Evolutionary conservation across 2,888 invertebrate species (phyloP), one percentile per base, ranked within the genome.

Genomic region (Globia sparganii): DNA sequence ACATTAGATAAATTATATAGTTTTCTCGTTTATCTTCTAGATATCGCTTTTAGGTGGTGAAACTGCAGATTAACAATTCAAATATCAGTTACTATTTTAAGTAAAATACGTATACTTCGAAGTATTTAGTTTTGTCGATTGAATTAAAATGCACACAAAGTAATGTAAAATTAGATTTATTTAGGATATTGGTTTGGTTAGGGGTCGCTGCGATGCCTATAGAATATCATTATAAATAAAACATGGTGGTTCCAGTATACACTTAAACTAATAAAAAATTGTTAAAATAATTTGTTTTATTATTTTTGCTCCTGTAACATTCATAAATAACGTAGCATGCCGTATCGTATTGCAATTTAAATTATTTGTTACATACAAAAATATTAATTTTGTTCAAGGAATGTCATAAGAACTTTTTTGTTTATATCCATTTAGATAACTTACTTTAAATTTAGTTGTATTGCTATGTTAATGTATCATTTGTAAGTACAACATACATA

Each of bases 121-220:
- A 77, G 72, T 77, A 73, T 77, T 37, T 72, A 67, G 72, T 75
- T 81, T 68, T 69, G 65, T 71, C 68, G 71, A 78, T 67, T 80
- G 49, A 86, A 84, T 79, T 74, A 82, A 84, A 82, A 89, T 87
- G 86, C 84, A 86, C 85, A 87, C 77, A 83, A 80, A 79, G 61
- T 78, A 87, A 85, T 85, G 77, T 87, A 84, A 86, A 86, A 84
- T 88, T 80, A 85, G 81, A 76, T 87, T 83, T 86, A 88, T 86
- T 86, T 88, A 87, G 72, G 77, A 76, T 85, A 90, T 91, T 89
- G 92, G 92, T 92, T 91, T 92, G 93, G 93, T 91, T 87, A 86
- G 86, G 90, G 88, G 90, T 79, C 88, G 75, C 81, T 82, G 81
- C 70, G 85, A 74, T 78, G 74, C 84, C 83, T 88, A 86, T 88